Percentiles rank a stretch among this genome's conserved stretches.
These are phyloP conservation scores for Brachionus calyciflorus DNA, from an alignment of 1,140 invertebrate genomes.

Conservation along the genomic window DNA sequence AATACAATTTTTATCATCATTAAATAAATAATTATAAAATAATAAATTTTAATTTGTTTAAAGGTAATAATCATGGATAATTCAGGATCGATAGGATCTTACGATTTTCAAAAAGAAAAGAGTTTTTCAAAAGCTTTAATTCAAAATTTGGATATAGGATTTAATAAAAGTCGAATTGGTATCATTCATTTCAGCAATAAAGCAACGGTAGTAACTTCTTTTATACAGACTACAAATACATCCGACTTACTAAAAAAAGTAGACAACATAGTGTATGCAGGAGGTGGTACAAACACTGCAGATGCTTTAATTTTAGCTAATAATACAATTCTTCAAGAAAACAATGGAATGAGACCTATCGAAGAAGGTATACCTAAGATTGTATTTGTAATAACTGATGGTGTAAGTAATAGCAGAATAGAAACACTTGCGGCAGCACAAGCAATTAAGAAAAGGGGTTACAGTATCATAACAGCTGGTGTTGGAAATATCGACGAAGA, in stretches of 20 bases:
- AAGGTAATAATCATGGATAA: too few relatives aligned
- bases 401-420: background rate
- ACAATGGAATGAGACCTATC: background rate
- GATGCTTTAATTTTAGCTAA: background rate
- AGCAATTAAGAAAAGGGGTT: background rate
- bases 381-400: conserved; percentile 20
- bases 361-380: conserved; percentile 2
- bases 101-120: too few relatives aligned
- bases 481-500: background rate
- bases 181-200: too few relatives aligned
- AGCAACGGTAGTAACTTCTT: too few relatives aligned
- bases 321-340: conserved; percentile 2
- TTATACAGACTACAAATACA: too few relatives aligned
- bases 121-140: too few relatives aligned
- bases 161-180: too few relatives aligned
- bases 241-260: background rate
- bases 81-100: too few relatives aligned
- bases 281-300: background rate
- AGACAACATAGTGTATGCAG: background rate
- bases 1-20: too few relatives aligned
- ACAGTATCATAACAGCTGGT: background rate
- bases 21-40: too few relatives aligned
- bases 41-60: too few relatives aligned
- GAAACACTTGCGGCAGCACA: background rate
- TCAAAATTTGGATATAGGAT: too few relatives aligned